Evolutionary conservation across 2,113 vertebrate species (phyloP), one percentile per base, ranked within the genome.

Genomic region (Indri indri): DNA sequence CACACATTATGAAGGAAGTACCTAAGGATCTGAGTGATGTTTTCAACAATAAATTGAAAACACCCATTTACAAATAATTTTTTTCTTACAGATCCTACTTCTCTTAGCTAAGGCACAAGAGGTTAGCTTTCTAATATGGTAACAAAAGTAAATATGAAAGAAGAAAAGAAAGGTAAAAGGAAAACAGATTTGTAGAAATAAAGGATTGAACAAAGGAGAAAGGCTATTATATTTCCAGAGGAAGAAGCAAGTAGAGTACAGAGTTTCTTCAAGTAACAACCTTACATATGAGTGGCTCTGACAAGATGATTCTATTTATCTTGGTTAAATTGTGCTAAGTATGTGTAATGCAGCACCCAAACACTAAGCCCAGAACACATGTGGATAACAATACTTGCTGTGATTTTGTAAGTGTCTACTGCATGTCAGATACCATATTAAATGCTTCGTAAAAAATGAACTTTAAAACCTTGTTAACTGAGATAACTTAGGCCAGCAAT

Each of bases 161-260:
- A 52, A 34, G 65, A 73, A 52, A 14, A 82, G 16, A 32, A 91
- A 61, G 18, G 54, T n/a, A 68, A 42, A 25, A 88, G 30, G 73
- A 97, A 95, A 88, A 91, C 95, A 61, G 92, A 83, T 97, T 88
- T 97, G 6, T 97, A 98, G 94, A 90, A 91, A 90, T 71, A 85
- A 86, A 76, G 16, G 25, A 79, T 52, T 85, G 10, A 68, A 73
- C 10, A 73, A 91, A 80, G 23, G 18, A 2, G 4, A 92, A 77
- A 80, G 3, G 30, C 20, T 73, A 4, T 52, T 9, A 40, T n/a
- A 52, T 54, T 82, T 84, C 32, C 27, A 54, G 83, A 70, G 32
- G 14, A 90, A 5, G 20, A 94, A 96, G 34, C 30, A 80, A 90
- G 17, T 32, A 32, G 20, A 71, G 76, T 6, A 74, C 8, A 57